phyloP scores from a whole-genome alignment of 2,888 invertebrate genomes.

The Idaea biselata region DNA sequence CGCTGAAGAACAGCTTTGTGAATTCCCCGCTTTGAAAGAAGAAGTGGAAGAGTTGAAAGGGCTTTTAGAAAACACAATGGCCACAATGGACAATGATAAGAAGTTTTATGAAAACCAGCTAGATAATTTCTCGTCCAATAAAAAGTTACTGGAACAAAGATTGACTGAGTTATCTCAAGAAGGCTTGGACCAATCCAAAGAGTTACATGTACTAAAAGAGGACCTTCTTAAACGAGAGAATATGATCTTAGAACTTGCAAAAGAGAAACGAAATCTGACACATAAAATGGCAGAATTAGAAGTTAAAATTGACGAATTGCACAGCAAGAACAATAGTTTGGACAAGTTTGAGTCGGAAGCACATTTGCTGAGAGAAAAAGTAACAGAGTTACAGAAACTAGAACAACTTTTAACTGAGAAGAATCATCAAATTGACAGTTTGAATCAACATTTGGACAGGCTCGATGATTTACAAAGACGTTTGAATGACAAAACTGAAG shows the following conservation, averaged over 20 bases:
- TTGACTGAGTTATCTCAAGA: conserved; percentile 80
- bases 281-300: conserved; percentile 71
- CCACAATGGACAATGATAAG: conserved; percentile 77
- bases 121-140: conserved; percentile 75
- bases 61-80: conserved; percentile 72
- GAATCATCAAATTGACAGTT: conserved; percentile 74
- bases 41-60: conserved; percentile 72
- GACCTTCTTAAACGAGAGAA: conserved; percentile 80
- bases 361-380: conserved; percentile 72
- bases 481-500: conserved; percentile 72
- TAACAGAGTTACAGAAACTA: conserved; percentile 69
- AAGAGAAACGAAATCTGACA: conserved; percentile 79
- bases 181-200: conserved; percentile 75
- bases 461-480: conserved; percentile 74
- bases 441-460: conserved; percentile 74
- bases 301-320: conserved; percentile 72
- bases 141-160: conserved; percentile 77
- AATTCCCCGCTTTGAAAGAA: conserved; percentile 74
- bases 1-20: conserved; percentile 76
- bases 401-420: conserved; percentile 80
- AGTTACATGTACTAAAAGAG: conserved; percentile 76
- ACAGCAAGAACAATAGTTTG: conserved; percentile 60
- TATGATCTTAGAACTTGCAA: conserved; percentile 79
- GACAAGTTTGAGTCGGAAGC: conserved; percentile 66
- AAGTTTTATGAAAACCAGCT: conserved; percentile 79